Conservation (phyloP, 2,888 invertebrate species). For the Margaritifera margaritifera region DNA sequence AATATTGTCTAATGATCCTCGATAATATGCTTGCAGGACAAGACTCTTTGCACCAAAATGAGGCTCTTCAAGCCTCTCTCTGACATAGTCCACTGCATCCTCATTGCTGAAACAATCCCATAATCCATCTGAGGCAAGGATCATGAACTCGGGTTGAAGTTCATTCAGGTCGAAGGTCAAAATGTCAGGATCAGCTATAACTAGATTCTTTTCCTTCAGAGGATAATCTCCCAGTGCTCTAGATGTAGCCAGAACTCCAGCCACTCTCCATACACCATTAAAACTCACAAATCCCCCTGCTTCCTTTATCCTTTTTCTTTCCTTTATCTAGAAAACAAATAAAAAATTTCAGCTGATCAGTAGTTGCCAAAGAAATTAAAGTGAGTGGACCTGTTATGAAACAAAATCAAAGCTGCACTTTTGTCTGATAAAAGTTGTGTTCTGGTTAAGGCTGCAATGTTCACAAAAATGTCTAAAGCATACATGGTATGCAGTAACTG, state of each 20-base stretch:
- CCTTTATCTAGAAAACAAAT: slow-evolving; percentile 80
- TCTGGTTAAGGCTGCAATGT: no score
- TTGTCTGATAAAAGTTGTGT: no score
- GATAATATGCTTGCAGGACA: slow-evolving; percentile 90
- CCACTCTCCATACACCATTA: slow-evolving; percentile 96
- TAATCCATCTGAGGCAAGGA: slow-evolving; percentile 94
- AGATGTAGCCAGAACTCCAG: slow-evolving; percentile 94
- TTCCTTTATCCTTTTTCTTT: slow-evolving; percentile 91
- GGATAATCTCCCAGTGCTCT: slow-evolving; percentile 95
- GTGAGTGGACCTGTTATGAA: no score
- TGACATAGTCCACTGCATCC: slow-evolving; percentile 91
- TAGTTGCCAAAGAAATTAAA: not conserved
- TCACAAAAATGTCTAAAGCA: no score
- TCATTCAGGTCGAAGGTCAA: slow-evolving; percentile 90
- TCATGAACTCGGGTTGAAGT: slow-evolving; percentile 88
- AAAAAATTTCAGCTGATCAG: not conserved
- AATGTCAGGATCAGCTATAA: slow-evolving; percentile 96
- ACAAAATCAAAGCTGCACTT: no score
- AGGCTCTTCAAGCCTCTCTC: slow-evolving; percentile 87
- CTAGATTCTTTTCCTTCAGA: slow-evolving; percentile 91
- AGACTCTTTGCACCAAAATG: slow-evolving; percentile 93
- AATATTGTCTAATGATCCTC: slow-evolving; percentile 95
- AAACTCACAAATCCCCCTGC: slow-evolving; percentile 96
- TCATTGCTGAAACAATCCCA: slow-evolving; percentile 98
- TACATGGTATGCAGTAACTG: no score